Evolutionary conservation across 2,888 invertebrate genomes (phyloP).

Genomic region (Agrotis segetum): DNA sequence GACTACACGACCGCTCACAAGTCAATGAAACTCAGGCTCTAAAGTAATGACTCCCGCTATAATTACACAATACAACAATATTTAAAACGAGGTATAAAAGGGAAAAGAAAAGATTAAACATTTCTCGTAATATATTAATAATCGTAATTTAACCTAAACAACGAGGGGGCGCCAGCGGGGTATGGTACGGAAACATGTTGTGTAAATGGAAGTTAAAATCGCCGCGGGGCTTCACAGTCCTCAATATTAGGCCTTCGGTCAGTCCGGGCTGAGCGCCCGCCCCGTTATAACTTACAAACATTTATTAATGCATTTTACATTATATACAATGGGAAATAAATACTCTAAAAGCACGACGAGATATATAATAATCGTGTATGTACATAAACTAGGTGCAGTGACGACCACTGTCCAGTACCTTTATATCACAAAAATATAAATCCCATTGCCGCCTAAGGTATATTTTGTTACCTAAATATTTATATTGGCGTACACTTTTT

Average conservation of each 20-base stretch:
- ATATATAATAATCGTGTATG: constrained; percentile 84
- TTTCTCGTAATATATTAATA: constrained; percentile 84
- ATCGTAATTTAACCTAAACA: constrained; percentile 77
- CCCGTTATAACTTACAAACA: constrained; percentile 67
- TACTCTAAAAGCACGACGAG: constrained; percentile 84
- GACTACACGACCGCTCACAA: constrained; percentile 74
- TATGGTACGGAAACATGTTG: constrained; percentile 37
- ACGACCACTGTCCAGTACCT: constrained; percentile 66
- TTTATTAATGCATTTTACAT: constrained; percentile 81
- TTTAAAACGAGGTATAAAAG: constrained; percentile 85
- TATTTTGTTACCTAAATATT: constrained; percentile 71
- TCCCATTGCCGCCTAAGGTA: constrained; percentile 76
- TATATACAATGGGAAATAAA: constrained; percentile 90
- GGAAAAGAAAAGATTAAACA: constrained; percentile 81
- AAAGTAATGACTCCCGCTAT: constrained; percentile 74
- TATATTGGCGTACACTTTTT: constrained; percentile 85
- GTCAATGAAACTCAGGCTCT: constrained; percentile 80
- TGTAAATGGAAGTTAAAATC: constrained; percentile 59
- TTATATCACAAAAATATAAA: constrained; percentile 83
- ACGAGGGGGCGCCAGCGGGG: constrained; percentile 72
- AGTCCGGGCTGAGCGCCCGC: constrained; percentile 69
- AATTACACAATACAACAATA: constrained; percentile 80
- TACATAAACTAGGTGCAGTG: constrained; percentile 78
- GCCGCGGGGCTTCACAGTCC: constrained; percentile 30
- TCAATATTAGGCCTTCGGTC: constrained; percentile 72